Base-by-base conservation (phyloP, 1,140 invertebrate species). In the Pseudomyrmex pallidus region DNA sequence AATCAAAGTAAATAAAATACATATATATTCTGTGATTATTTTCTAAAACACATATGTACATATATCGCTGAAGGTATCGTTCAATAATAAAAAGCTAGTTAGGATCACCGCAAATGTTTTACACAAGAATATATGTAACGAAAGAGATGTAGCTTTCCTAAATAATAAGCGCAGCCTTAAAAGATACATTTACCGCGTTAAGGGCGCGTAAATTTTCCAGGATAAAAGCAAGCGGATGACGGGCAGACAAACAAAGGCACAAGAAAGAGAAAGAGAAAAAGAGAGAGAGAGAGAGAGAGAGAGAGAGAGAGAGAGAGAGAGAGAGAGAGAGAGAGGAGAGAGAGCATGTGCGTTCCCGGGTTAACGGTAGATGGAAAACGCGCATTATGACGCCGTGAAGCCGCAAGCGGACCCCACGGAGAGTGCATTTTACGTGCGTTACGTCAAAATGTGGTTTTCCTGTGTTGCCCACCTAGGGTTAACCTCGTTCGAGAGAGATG, bases 391-490 rank as follows among this genome's bases (percentile, higher is more conserved):
- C 48, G 68, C 52, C 48, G 78, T 66, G 61, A 77, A 82, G 57
- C 46, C 46, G 52, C 62, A 67, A 13, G 50, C 66, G 66, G 44
- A n/a, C 44, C 63, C 35, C 50, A 9, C 48, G 70, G 84, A 63
- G 72, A 86, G 70, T 77, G 80, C 68, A 82, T 88, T 86, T 76
- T 84, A 88, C 86, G 25, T 66, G 74, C 62, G 86, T 88, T 83
- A 82, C 82, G 84, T 89, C 84, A 87, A 89, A 88, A 88, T 54
- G 87, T 77, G 88, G 76, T 89, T 89, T 89, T 89, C 76, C 87
- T 86, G 76, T 86, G 76, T 82, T 85, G 82, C 82, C 72, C 54
- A 20, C 66, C 62, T 35, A 52, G 72, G 87, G 82, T 88, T 88
- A 89, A 85, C 82, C 87, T 77, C 67, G 73, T 89, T 84, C 82